Evolutionary conservation across 2,113 vertebrate species (phyloP).

Genomic region (Pandion haliaetus): DNA sequence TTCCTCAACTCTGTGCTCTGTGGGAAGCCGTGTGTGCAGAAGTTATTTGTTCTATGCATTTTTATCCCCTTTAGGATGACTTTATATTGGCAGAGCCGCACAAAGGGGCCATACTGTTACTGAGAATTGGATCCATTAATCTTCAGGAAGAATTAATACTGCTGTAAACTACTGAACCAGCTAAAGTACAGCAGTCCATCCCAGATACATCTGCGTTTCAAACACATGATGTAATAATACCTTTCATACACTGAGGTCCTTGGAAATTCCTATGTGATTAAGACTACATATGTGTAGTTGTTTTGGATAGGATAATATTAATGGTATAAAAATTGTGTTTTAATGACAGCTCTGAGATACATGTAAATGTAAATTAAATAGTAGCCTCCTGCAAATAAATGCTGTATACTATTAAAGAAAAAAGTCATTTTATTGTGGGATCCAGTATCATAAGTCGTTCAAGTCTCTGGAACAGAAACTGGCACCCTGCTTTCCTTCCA

Average conservation of each 20-base stretch:
- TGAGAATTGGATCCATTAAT: background rate
- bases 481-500: background rate
- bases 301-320: background rate
- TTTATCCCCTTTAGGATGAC: background rate
- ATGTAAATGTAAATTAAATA: background rate
- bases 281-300: background rate
- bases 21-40: background rate
- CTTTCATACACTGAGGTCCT: background rate
- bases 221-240: slow-evolving; percentile 25
- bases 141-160: background rate
- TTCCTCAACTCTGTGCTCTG: background rate
- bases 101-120: background rate
- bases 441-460: background rate
- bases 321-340: background rate
- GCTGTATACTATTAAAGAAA: background rate
- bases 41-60: background rate
- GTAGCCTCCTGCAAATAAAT: background rate
- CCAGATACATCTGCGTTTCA: slow-evolving; percentile 26
- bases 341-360: background rate
- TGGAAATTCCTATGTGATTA: background rate
- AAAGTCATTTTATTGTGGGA: background rate
- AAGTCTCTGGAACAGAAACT: background rate
- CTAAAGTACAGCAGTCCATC: background rate
- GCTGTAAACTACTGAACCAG: slow-evolving; percentile 24
- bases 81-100: background rate